Evolutionary conservation across 2,113 vertebrate species (phyloP), one percentile per base, ranked within the genome.

Genomic region (Ailurus styani): DNA sequence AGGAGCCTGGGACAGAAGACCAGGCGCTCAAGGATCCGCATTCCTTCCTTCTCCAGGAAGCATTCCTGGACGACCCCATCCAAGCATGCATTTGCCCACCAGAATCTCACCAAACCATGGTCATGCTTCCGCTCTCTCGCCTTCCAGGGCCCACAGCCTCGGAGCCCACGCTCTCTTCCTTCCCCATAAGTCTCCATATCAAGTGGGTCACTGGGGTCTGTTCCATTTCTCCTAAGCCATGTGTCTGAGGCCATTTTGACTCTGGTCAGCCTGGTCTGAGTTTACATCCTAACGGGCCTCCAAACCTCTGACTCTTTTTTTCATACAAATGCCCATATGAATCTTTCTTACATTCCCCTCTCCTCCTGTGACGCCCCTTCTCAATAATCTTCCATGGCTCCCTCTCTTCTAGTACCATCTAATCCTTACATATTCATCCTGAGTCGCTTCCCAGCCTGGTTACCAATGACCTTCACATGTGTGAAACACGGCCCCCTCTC

Each of bases 51-150:
- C 83, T 78, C 52, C 45, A 60, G 55, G 68, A 87, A 60, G 60
- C 34, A 3, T 45, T 9, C 68, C 6, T 10, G 31, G 11, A 2
- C 5, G 23, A 29, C 7, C 20, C 17, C 27, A 54, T n/a, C 20
- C 5, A 0, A 7, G 4, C 3, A 3, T 5, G 7, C 11, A 5
- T 11, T 20, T 0, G 18, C 15, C n/a, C 37, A 10, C 5, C 20
- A 6, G 23, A 68, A 14, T 37, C 83, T 85, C 37, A 9, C 40
- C 50, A 21, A 17, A 23, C 17, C 5, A 14, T 13, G 47, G 21
- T 31, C 55, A 1, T 11, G 27, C 14, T 68, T 77, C 17, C 2
- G 34, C 37, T 23, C 52, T 86, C 37, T 73, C 2, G 21, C 42
- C 13, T 29, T 82, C 55, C 29, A 95, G 31, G 5, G 31, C 11